Base-by-base conservation (phyloP, 2,113 vertebrate genomes). In the Rhynchopsitta pachyrhyncha region DNA sequence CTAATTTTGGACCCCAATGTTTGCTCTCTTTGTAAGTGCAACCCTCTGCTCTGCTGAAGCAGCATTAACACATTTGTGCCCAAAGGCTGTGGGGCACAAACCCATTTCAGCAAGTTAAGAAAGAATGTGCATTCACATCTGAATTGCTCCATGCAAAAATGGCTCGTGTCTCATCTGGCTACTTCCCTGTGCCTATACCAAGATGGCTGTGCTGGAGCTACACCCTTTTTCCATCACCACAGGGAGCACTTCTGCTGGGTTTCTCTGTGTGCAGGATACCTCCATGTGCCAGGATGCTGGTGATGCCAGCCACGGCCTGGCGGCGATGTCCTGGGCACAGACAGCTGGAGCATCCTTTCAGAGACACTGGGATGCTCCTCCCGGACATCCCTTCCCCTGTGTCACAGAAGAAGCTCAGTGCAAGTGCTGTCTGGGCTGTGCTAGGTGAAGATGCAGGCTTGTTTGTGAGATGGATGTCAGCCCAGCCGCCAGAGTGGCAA, bases 341-440 rank as follows among this genome's bases (percentile, higher is more conserved):
- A 39, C 70, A 73, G 22, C 17, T 53, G 78, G 52, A 74, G 20
- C 29, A 24, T 33, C 73, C 29, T 71, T 86, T 75, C 0, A 1
- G 82, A 93, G 31, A 20, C 24, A 37, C 18, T 1, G 6, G 73
- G 71, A 73, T 79, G 57, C 27, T 91, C 39, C 44, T 87, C 57
- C 44, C 3, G 3, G 67, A 59, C 28, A n/a, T 33, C 31, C 37
- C n/a, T 62, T 85, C 78, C 71, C 1, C 0, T 6, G 0, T 25
- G 27, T 52, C 0, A 0, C 18, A 52, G 80, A 77, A 68, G 42
- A 3, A 59, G 8, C 27, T 59, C 12, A 3, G 46, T 69, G 62
- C 39, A 0, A 0, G 24, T 68, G 52, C 49, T 3, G 2, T 41
- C 55, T 7, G 2, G 0, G 0, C 90, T 53, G 44, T 4, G 8